phyloP scores from a whole-genome alignment of 2,797 vertebrate genomes.

The Gambelia wislizenii region DNA sequence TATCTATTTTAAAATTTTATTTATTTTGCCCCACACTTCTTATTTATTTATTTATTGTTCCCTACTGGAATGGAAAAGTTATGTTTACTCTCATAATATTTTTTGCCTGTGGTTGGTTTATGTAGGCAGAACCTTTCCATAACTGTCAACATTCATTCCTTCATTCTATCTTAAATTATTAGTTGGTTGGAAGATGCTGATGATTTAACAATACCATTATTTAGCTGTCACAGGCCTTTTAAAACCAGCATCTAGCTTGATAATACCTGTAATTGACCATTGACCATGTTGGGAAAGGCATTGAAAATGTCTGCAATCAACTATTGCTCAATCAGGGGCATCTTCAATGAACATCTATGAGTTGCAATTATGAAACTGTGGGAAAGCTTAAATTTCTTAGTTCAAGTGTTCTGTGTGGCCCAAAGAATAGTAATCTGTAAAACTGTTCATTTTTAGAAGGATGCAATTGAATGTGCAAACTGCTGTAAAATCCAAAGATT shows the following conservation, averaged over 20 bases:
- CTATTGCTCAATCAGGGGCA: not conserved
- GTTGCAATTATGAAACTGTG: conserved; percentile 7
- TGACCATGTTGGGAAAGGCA: not conserved
- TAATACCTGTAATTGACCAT: not conserved
- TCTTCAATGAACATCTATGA: not conserved
- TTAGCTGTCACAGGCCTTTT: conserved; percentile 7
- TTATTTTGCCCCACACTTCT: not conserved
- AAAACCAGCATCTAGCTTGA: not conserved
- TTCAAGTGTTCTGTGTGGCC: not conserved
- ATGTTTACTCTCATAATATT: conserved; percentile 4
- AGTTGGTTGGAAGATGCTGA: conserved; percentile 10
- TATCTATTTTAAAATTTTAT: not conserved
- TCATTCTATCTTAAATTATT: conserved; percentile 22
- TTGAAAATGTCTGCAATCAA: conserved; percentile 18
- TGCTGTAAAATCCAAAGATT: not conserved
- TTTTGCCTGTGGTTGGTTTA: not conserved
- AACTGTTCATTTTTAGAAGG: conserved; percentile 1
- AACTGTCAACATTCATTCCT: not conserved
- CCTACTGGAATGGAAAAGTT: too few relatives aligned
- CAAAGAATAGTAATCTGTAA: not conserved
- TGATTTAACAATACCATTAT: not conserved
- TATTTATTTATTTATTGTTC: not conserved
- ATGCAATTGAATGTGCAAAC: not conserved
- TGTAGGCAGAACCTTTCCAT: not conserved
- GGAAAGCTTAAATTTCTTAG: not conserved